Evolutionary conservation across 2,113 vertebrate genomes (phyloP).

Genomic region (Corythornis vintsioides): DNA sequence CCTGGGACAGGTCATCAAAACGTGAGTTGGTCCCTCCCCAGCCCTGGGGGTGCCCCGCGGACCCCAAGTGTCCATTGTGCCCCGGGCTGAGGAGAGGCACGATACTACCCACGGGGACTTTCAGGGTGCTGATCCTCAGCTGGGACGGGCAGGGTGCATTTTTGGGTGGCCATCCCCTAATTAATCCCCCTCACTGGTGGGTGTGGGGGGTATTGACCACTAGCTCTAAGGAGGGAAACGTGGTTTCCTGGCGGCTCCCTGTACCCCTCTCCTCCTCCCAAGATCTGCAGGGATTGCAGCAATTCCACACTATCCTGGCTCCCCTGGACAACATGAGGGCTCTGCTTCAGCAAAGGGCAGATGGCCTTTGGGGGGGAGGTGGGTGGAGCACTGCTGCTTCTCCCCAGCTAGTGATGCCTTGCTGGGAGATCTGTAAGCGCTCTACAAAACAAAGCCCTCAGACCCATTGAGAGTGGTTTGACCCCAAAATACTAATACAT

Average conservation of each 20-base stretch:
- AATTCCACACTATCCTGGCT: not conserved
- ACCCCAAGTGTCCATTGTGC: not conserved
- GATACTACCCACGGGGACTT: rapidly evolving
- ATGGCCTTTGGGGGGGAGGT: not conserved
- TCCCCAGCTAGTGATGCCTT: rapidly evolving
- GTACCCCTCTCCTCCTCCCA: not conserved
- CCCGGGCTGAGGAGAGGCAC: not conserved
- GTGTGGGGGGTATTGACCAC: not conserved
- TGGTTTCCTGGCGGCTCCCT: not conserved
- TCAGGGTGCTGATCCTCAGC: not conserved
- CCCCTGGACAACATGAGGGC: not conserved
- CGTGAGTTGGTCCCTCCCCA: slow-evolving; percentile 80
- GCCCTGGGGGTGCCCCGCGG: not conserved
- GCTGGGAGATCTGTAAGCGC: not conserved
- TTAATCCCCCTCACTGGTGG: not conserved
- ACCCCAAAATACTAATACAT: not conserved
- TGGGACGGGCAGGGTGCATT: not conserved
- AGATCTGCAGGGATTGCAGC: slow-evolving; percentile 7
- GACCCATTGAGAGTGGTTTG: rapidly evolving
- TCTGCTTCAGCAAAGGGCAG: not conserved
- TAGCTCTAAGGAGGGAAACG: rapidly evolving
- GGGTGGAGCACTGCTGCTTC: not conserved
- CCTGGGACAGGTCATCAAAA: slow-evolving; percentile 96
- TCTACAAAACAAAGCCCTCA: not conserved
- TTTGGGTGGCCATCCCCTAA: not conserved